Percentiles rank a stretch among this genome's conserved stretches.
phyloP scores from a whole-genome alignment of 2,888 invertebrate genomes.

The Acronicta alni region DNA sequence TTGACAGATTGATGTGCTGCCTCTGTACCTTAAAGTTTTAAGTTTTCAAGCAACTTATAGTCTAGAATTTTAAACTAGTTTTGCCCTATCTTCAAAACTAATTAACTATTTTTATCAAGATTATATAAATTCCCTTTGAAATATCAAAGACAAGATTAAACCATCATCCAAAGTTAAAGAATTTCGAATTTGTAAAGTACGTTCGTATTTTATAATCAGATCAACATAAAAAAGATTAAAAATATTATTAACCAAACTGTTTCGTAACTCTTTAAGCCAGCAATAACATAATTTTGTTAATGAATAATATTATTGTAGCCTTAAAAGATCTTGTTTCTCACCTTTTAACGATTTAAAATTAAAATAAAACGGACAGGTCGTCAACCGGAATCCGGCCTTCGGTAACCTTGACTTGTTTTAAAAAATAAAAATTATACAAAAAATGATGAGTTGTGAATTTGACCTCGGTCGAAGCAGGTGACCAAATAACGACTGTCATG shows the following conservation, averaged over 20 bases:
- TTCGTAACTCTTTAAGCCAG: conserved; percentile 35
- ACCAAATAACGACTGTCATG: conserved; percentile 17
- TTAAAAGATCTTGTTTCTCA: conserved; percentile 47
- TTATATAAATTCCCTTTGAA: too few relatives aligned
- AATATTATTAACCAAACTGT: conserved; percentile 38
- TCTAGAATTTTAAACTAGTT: too few relatives aligned
- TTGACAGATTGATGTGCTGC: too few relatives aligned
- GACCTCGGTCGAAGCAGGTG: conserved; percentile 26
- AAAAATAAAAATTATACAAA: conserved; percentile 32
- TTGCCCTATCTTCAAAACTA: too few relatives aligned
- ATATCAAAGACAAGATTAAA: too few relatives aligned
- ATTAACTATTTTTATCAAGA: too few relatives aligned
- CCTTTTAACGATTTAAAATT: conserved; percentile 38
- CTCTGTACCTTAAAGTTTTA: too few relatives aligned
- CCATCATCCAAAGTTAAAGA: not conserved
- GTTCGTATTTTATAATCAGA: conserved; percentile 26
- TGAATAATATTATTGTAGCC: conserved; percentile 21
- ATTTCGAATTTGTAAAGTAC: not conserved
- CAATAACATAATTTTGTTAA: conserved; percentile 42
- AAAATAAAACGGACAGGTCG: conserved; percentile 41
- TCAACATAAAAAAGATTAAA: conserved; percentile 15
- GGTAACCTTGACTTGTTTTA: conserved; percentile 46
- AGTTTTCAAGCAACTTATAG: not conserved
- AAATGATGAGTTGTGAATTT: conserved; percentile 29
- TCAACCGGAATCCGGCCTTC: conserved; percentile 53